Evolutionary conservation across 2,113 vertebrate species (phyloP).

Genomic region (Anas platyrhynchos): DNA sequence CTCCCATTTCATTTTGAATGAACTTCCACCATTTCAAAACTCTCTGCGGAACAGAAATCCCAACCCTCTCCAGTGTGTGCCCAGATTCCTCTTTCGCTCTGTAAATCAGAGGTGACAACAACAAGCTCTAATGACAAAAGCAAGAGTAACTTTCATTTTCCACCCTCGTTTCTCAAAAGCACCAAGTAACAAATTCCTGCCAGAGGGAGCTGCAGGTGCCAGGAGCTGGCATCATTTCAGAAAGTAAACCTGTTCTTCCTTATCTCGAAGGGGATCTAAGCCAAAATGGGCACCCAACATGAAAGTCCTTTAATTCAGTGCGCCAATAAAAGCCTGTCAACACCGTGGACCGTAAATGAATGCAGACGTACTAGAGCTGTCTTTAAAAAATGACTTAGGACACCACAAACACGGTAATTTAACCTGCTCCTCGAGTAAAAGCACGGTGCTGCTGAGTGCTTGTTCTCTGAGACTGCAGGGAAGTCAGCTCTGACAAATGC

Average conservation of each 20-base stretch:
- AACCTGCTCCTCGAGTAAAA: background rate
- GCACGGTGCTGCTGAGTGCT: background rate
- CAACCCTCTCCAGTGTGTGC: background rate
- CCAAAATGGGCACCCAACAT: background rate
- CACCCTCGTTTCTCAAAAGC: background rate
- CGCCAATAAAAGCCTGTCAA: background rate
- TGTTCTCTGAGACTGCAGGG: background rate
- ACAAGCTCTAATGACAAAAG: background rate
- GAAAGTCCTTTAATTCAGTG: conserved; percentile 2
- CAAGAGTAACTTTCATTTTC: background rate
- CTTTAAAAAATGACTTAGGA: background rate
- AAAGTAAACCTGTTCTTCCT: background rate
- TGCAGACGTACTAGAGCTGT: background rate
- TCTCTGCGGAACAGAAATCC: background rate
- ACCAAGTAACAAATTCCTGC: background rate
- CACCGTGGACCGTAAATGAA: background rate
- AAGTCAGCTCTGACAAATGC: conserved; percentile 13
- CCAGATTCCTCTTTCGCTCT: background rate
- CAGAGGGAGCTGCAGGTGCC: background rate
- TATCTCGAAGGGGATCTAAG: background rate
- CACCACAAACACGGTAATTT: background rate
- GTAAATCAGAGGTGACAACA: background rate
- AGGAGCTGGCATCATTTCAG: background rate
- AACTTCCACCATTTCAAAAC: background rate
- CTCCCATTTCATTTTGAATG: background rate